Conservation (phyloP, 2,113 vertebrate genomes). For the Thomomys bottae region DNA sequence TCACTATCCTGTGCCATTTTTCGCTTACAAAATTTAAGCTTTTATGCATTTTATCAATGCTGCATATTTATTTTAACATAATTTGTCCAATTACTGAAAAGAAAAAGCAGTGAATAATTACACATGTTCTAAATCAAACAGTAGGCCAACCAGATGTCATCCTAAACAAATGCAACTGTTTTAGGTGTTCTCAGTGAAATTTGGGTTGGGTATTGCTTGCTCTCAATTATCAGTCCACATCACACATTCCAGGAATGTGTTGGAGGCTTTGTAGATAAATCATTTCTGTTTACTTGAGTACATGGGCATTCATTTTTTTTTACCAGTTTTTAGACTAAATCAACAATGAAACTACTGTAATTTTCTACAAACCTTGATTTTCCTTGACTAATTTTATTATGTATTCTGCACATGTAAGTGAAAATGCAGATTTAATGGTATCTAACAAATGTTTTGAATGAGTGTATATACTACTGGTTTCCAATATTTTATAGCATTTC, state of each 20-base stretch:
- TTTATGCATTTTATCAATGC: neutral
- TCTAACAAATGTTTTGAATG: neutral
- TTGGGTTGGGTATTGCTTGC: neutral
- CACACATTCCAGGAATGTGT: neutral
- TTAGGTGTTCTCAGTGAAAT: neutral
- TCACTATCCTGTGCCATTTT: neutral
- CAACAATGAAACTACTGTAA: neutral
- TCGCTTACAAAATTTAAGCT: neutral
- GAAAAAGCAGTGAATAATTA: neutral
- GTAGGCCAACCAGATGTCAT: neutral
- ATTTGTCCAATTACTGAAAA: neutral
- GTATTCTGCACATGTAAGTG: neutral
- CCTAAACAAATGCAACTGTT: neutral
- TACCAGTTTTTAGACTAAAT: too few species aligned
- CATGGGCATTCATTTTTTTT: neutral
- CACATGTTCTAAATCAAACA: neutral
- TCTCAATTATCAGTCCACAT: neutral
- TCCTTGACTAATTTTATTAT: neutral
- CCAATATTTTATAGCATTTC: neutral
- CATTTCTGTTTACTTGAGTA: neutral
- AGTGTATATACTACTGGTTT: neutral
- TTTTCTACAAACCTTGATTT: neutral
- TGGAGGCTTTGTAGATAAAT: neutral
- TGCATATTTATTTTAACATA: neutral
- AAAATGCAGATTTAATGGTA: neutral